Conservation (phyloP, 2,797 vertebrate genomes). For the Catamblyrhynchus diadema region DNA sequence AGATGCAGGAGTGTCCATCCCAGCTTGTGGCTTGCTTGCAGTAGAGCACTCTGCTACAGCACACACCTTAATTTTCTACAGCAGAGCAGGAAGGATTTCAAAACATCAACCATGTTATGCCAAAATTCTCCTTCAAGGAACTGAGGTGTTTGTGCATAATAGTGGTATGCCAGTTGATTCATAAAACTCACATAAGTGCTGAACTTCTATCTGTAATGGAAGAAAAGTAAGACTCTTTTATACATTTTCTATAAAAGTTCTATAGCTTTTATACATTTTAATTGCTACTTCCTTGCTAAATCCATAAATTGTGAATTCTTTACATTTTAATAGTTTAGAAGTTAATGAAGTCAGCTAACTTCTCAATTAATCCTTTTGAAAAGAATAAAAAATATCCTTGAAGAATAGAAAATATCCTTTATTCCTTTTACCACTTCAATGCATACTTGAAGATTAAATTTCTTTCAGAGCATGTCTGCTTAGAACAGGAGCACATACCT, state of each 20-base stretch:
- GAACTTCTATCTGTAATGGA: constrained; percentile 35
- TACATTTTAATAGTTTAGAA: neutral
- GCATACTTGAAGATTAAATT: neutral
- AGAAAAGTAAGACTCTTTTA: neutral
- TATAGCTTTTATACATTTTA: neutral
- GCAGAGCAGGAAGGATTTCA: constrained; percentile 74
- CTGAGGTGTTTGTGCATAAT: constrained; percentile 53
- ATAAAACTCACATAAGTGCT: constrained; percentile 43
- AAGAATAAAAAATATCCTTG: neutral
- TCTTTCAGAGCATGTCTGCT: neutral
- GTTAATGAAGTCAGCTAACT: neutral
- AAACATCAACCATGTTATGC: constrained; percentile 64
- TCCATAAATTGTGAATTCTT: neutral
- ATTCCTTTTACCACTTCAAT: neutral
- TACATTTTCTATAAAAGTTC: too few species aligned
- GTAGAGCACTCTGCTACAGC: constrained; percentile 61
- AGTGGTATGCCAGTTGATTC: constrained; percentile 60
- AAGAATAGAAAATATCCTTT: neutral
- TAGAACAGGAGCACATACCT: neutral
- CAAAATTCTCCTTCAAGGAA: constrained; percentile 65
- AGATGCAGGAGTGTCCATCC: constrained; percentile 50
- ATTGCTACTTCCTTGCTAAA: neutral
- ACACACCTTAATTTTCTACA: constrained; percentile 57
- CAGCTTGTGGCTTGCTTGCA: constrained; percentile 29
- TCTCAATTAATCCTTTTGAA: neutral